These are phyloP conservation scores for Aproaerema taeniolella DNA, from an alignment of 2,888 invertebrate species.

Conservation along the genomic window DNA sequence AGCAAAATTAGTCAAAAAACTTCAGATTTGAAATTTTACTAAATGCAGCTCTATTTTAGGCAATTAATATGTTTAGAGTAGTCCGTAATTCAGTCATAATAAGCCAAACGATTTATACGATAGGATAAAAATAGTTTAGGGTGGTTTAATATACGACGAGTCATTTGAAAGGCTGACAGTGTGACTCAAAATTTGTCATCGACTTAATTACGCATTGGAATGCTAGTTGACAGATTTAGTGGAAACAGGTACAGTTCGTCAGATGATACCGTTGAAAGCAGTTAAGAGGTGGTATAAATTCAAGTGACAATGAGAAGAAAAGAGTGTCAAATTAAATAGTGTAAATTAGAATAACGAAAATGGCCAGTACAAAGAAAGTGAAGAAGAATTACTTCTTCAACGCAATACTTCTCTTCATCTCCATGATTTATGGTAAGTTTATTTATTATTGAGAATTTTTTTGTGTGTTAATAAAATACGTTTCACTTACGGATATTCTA, in stretches of 20 bases:
- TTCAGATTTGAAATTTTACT: neutral
- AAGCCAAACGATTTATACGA: constrained; percentile 43
- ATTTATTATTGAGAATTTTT: neutral
- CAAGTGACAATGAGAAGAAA: constrained; percentile 56
- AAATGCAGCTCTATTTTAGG: constrained; percentile 2
- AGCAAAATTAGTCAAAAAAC: constrained; percentile 36
- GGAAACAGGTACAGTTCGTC: constrained; percentile 35
- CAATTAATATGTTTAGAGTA: neutral
- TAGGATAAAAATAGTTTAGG: constrained; percentile 56
- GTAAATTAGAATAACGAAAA: constrained; percentile 37
- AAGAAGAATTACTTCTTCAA: constrained; percentile 40
- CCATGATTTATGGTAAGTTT: constrained; percentile 69
- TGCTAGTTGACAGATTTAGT: constrained; percentile 63
- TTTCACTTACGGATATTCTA: no score
- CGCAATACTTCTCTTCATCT: constrained; percentile 56
- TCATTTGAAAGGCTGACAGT: constrained; percentile 47
- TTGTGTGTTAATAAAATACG: neutral
- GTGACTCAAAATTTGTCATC: constrained; percentile 67
- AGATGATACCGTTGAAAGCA: constrained; percentile 22
- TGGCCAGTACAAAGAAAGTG: constrained; percentile 54
- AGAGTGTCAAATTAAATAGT: constrained; percentile 54
- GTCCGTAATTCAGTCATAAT: constrained; percentile 37
- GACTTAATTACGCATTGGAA: constrained; percentile 56
- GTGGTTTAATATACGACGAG: constrained; percentile 51
- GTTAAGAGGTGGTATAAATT: neutral